Conservation (phyloP, 2,113 vertebrate species). For the Zosterops borbonicus region DNA sequence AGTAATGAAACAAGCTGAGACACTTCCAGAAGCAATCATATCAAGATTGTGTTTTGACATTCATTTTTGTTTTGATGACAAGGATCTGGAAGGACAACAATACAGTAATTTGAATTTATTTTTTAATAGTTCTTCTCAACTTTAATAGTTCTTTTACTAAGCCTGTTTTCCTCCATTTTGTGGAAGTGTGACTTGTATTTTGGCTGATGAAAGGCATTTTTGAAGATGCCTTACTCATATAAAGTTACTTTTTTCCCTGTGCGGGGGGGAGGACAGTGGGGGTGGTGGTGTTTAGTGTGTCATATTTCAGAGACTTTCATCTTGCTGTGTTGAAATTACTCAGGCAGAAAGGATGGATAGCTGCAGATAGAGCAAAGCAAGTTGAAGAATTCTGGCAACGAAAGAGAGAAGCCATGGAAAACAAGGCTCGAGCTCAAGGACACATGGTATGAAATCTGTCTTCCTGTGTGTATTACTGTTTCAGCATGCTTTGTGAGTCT, state of each 20-base stretch:
- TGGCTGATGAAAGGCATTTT: background rate
- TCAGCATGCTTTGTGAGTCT: background rate
- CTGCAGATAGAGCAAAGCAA: constrained; percentile 83
- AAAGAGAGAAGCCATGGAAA: constrained; percentile 92
- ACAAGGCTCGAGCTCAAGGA: constrained; percentile 96
- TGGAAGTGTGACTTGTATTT: background rate
- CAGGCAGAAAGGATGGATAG: constrained; percentile 82
- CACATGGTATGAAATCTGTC: constrained; percentile 85
- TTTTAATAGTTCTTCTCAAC: background rate
- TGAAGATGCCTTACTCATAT: background rate
- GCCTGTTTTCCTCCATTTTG: background rate
- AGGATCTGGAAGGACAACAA: background rate
- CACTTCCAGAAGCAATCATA: background rate
- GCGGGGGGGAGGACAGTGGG: fast-evolving
- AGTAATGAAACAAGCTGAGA: background rate
- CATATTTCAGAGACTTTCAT: constrained; percentile 30
- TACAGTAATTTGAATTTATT: background rate
- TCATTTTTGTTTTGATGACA: background rate
- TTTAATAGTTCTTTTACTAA: background rate
- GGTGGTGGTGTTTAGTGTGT: background rate
- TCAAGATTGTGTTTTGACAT: background rate
- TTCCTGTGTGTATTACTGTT: background rate
- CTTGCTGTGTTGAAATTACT: constrained; percentile 52
- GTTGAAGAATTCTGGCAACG: constrained; percentile 95
- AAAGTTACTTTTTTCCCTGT: background rate